A percentile compares a stretch with the other conserved stretches of the same genome.
These are phyloP conservation scores for Nymphalis io DNA, from an alignment of 1,140 invertebrate species.

Conservation along the genomic window DNA sequence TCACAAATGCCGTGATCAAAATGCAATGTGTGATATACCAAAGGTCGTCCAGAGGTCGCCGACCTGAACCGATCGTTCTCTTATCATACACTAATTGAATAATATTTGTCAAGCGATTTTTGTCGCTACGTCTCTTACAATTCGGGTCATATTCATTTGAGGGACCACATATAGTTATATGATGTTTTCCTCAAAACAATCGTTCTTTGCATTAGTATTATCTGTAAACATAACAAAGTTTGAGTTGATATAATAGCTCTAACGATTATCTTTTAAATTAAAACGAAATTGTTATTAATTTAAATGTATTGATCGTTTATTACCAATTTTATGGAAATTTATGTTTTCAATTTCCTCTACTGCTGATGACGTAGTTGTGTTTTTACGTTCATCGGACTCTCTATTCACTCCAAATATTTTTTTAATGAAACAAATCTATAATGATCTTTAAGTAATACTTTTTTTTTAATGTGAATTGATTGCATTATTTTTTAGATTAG, in stretches of 20 bases:
- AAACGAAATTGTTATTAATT: no score
- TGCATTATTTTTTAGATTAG: no score
- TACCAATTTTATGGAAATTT: no score
- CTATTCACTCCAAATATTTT: no score
- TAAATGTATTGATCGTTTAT: no score
- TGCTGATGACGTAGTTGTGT: no score
- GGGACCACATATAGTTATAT: not conserved
- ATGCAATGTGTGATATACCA: conserved; percentile 21
- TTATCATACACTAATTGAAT: conserved; percentile 45
- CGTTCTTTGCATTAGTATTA: conserved; percentile 7
- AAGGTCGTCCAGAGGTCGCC: conserved; percentile 38
- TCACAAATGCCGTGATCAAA: not conserved
- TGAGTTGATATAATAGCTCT: not conserved
- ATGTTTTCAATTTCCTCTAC: no score
- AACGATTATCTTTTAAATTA: not conserved
- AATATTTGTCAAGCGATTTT: conserved; percentile 26
- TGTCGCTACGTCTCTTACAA: not conserved
- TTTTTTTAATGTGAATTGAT: no score
- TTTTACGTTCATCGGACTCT: no score
- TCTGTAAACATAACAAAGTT: conserved; percentile 6
- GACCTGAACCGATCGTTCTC: conserved; percentile 27
- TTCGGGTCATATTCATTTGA: conserved; percentile 15
- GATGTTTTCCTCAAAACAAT: conserved; percentile 23
- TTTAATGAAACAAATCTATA: no score
- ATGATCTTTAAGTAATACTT: no score